Conservation (phyloP, 2,888 invertebrate species). For the Norana najaformis region DNA sequence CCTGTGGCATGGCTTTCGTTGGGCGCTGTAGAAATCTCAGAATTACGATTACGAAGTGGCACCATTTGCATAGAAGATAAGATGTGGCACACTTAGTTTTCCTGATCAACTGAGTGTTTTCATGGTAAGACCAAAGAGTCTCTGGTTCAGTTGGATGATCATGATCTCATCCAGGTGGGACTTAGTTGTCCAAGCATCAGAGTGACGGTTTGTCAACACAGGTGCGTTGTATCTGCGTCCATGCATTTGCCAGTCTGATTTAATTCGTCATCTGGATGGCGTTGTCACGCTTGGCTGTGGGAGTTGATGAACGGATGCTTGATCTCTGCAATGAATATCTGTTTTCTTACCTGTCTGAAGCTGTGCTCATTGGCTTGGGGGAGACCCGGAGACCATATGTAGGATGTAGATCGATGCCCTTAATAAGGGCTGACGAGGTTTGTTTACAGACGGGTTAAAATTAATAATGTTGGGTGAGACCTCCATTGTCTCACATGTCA, state of each 20-base stretch:
- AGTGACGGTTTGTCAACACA: not conserved
- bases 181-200: not conserved
- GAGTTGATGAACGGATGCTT: not conserved
- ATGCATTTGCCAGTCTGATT: not conserved
- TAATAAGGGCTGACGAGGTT: too few relatives aligned
- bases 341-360: not conserved
- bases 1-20: too few relatives aligned
- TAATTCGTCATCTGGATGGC: not conserved
- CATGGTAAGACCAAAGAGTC: not conserved
- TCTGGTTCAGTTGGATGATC: not conserved
- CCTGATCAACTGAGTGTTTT: not conserved
- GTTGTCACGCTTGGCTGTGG: not conserved
- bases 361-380: not conserved
- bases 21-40: too few relatives aligned
- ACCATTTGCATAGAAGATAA: not conserved
- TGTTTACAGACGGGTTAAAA: too few relatives aligned
- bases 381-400: too few relatives aligned
- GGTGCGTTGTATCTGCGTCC: not conserved
- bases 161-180: not conserved
- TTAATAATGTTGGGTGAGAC: too few relatives aligned
- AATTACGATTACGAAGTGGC: too few relatives aligned
- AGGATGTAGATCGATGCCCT: too few relatives aligned
- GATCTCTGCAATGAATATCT: not conserved
- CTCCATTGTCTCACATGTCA: too few relatives aligned
- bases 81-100: not conserved